Percentiles rank a stretch among this genome's conserved stretches.
Conservation (phyloP, 1,140 invertebrate genomes). For the Zaprionus lachaisei region DNA sequence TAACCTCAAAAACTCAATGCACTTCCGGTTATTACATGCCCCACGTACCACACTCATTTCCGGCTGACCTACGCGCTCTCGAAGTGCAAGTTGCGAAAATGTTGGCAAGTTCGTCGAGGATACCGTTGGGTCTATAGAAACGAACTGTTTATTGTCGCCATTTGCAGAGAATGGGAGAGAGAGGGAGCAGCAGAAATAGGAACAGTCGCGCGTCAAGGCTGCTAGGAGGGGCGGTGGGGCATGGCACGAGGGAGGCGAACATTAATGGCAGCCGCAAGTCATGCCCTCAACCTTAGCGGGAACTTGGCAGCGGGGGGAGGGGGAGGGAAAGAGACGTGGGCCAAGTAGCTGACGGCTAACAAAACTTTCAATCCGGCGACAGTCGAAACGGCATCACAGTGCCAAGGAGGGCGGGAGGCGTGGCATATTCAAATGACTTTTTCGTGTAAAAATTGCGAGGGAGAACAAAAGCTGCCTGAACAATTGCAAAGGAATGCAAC, state of each 20-base stretch:
- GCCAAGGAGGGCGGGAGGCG: slow-evolving; percentile 5
- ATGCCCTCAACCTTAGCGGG: slow-evolving; percentile 68
- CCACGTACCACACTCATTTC: slow-evolving; percentile 4
- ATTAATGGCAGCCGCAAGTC: slow-evolving; percentile 72
- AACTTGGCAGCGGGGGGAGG: slow-evolving; percentile 8
- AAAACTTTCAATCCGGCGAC: slow-evolving; percentile 71
- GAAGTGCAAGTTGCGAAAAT: background rate
- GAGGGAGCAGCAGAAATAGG: slow-evolving; percentile 6
- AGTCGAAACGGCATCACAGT: slow-evolving; percentile 32
- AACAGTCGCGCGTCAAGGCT: slow-evolving; percentile 62
- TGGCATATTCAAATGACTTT: slow-evolving; percentile 77
- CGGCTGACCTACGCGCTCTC: background rate
- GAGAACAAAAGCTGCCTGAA: slow-evolving; percentile 76
- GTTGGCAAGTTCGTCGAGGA: slow-evolving; percentile 1
- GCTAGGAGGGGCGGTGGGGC: slow-evolving; percentile 20
- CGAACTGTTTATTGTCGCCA: slow-evolving; percentile 54
- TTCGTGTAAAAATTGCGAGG: slow-evolving; percentile 77
- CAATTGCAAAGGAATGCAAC: slow-evolving; percentile 78
- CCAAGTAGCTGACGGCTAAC: slow-evolving; percentile 76
- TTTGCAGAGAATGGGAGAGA: slow-evolving; percentile 14
- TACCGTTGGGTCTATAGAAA: slow-evolving; percentile 6
- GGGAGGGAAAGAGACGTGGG: background rate
- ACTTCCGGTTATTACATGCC: slow-evolving; percentile 5
- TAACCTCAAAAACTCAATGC: slow-evolving; percentile 3
- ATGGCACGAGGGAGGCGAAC: slow-evolving; percentile 27